phyloP scores from a whole-genome alignment of 2,888 invertebrate species.

The Ophonus ardosiacus region DNA sequence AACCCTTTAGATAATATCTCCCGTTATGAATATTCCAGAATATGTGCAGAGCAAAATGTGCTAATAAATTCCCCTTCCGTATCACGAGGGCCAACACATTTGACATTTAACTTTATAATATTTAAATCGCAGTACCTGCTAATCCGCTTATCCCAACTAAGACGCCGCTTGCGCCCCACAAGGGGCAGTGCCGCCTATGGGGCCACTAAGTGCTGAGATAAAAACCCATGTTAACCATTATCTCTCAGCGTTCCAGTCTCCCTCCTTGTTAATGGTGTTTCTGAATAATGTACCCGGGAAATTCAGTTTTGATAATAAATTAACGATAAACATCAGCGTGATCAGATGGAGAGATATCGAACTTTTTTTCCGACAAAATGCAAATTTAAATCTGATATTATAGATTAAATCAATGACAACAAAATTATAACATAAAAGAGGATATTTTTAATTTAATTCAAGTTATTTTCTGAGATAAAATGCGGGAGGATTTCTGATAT shows the following conservation, averaged over 20 bases:
- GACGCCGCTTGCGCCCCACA: background rate
- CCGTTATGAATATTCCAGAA: constrained; percentile 14
- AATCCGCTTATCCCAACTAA: constrained; percentile 47
- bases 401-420: constrained; percentile 53
- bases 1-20: background rate
- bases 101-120: constrained; percentile 53
- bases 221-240: constrained; percentile 56
- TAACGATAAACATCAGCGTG: constrained; percentile 21
- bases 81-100: constrained; percentile 34
- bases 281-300: constrained; percentile 50
- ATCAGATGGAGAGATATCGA: constrained; percentile 8
- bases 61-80: constrained; percentile 26
- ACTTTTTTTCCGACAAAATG: constrained; percentile 22
- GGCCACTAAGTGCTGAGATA: constrained; percentile 58
- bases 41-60: constrained; percentile 1
- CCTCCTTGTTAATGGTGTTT: constrained; percentile 40
- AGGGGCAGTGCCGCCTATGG: constrained; percentile 30
- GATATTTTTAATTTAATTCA: background rate
- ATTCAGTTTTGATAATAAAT: constrained; percentile 45
- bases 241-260: constrained; percentile 26
- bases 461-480: background rate
- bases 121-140: constrained; percentile 53
- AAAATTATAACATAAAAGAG: constrained; percentile 24
- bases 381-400: constrained; percentile 47
- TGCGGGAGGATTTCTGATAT: background rate